Percentiles rank a stretch among this genome's conserved stretches.
Conservation (phyloP, 2,113 vertebrate genomes). For the Elgaria multicarinata region DNA sequence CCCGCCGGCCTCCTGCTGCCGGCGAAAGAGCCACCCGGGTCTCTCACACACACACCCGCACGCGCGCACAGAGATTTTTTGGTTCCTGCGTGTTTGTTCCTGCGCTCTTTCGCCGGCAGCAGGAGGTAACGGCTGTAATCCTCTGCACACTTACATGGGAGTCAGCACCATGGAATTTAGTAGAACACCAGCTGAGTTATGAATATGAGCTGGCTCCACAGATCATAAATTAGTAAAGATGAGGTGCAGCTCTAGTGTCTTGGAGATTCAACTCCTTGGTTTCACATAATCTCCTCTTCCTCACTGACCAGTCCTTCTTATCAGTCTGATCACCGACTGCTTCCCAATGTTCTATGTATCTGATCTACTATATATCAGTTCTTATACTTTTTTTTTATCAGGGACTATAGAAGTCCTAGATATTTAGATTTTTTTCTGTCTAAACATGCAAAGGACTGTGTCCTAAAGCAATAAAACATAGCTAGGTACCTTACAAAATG, state of each 20-base stretch:
- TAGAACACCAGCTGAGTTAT: neutral
- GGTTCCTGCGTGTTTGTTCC: too few species aligned
- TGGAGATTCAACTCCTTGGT: neutral
- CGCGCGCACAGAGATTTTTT: too few species aligned
- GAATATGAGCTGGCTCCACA: neutral
- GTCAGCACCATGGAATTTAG: neutral
- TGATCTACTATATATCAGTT: neutral
- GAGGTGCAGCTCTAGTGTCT: neutral
- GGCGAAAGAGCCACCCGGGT: too few species aligned
- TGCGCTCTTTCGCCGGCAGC: too few species aligned
- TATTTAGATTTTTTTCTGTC: neutral
- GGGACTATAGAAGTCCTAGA: neutral
- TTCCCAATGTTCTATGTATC: neutral
- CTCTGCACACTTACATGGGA: too few species aligned
- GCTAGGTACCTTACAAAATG: constrained; percentile 48
- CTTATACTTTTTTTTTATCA: neutral
- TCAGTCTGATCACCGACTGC: neutral
- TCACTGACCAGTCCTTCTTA: neutral
- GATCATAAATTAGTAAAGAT: neutral
- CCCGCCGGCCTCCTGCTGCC: too few species aligned
- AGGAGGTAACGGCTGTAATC: neutral
- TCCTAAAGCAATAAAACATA: neutral
- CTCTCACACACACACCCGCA: too few species aligned
- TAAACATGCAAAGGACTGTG: too few species aligned
- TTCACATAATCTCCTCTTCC: neutral